A percentile compares a stretch with the other conserved stretches of the same genome.
phyloP scores from a whole-genome alignment of 2,797 vertebrate species.

The Sebastes oblongus region DNA sequence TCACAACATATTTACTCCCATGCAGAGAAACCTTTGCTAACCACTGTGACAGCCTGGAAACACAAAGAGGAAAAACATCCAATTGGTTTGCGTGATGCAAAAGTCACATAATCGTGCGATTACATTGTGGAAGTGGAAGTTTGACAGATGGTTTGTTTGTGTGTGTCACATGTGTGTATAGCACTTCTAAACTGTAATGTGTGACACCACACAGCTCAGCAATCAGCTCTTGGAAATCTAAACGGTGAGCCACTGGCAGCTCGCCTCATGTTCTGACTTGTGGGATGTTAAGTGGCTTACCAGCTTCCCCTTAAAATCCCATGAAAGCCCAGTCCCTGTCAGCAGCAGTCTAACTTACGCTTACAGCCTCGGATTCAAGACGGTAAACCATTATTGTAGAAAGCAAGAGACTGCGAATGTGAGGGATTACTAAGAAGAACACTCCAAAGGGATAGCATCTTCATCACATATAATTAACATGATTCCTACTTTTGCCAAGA shows the following conservation, averaged over 20 bases:
- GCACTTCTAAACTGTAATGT: constrained; percentile 46
- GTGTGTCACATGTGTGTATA: not conserved
- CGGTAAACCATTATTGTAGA: constrained; percentile 56
- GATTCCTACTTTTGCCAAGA: constrained; percentile 50
- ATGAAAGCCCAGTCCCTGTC: constrained; percentile 61
- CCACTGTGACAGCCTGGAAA: constrained; percentile 27
- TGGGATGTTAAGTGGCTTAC: constrained; percentile 71
- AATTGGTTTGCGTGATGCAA: constrained; percentile 15
- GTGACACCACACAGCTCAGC: constrained; percentile 49
- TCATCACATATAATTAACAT: constrained; percentile 53
- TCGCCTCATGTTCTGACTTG: constrained; percentile 57
- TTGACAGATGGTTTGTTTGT: constrained; percentile 43
- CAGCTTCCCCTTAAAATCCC: constrained; percentile 63
- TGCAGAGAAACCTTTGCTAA: constrained; percentile 15
- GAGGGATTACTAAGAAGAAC: constrained; percentile 54
- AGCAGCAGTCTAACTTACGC: constrained; percentile 45
- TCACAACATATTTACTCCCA: constrained; percentile 6
- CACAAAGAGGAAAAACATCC: not conserved
- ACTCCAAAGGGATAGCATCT: constrained; percentile 51
- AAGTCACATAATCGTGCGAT: constrained; percentile 19
- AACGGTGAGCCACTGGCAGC: constrained; percentile 57
- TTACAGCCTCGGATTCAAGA: constrained; percentile 51
- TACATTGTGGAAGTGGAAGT: constrained; percentile 16
- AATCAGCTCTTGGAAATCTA: constrained; percentile 65
- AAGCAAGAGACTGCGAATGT: constrained; percentile 42